Evolutionary conservation across 2,797 vertebrate genomes (phyloP), one percentile per base, ranked within the genome.

Genomic region (Chelon auratus): DNA sequence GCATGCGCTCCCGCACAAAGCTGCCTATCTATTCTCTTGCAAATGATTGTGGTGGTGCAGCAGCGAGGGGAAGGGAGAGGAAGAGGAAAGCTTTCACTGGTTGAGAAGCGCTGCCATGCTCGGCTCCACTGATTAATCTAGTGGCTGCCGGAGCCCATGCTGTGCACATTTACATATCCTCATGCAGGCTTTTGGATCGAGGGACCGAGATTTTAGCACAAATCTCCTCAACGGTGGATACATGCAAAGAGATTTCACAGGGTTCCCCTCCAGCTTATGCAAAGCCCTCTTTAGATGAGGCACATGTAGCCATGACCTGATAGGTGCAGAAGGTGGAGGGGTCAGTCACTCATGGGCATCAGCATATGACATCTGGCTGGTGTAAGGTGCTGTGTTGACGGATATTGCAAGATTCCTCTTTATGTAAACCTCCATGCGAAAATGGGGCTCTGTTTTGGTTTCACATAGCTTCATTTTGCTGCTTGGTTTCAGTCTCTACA

Each of bases 111-210:
- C 77, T 61, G 80, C 77, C 86, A 78, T 68, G 82, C 87, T 91
- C 87, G 69, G 91, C 87, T 81, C 80, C 43, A 58, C 89, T 87
- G 90, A 93, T 93, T 94, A 95, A 93, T 94, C 90, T 92, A 89
- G 81, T 88, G 86, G 82, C 86, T 88, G 90, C 77, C 75, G 67
- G 85, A 91, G 79, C 89, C 72, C 93, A 89, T 81, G 92, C 93
- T 94, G 93, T 71, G 91, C 50, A 72, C 90, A 94, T 95, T 94
- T 94, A 75, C 93, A 94, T 94, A 91, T 91, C 90, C 81, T 90
- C 85, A 79, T 89, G 88, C 86, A 90, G 85, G 86, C 81, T 87
- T 91, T 89, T 75, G 63, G 83, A 90, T 82, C 72, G 72, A 18
- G 69, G 87, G 87, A 80, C 81, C 68, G 77, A 90, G 83, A 84